These are phyloP conservation scores for Coenonympha glycerion DNA, from an alignment of 2,888 invertebrate genomes.

Conservation along the genomic window DNA sequence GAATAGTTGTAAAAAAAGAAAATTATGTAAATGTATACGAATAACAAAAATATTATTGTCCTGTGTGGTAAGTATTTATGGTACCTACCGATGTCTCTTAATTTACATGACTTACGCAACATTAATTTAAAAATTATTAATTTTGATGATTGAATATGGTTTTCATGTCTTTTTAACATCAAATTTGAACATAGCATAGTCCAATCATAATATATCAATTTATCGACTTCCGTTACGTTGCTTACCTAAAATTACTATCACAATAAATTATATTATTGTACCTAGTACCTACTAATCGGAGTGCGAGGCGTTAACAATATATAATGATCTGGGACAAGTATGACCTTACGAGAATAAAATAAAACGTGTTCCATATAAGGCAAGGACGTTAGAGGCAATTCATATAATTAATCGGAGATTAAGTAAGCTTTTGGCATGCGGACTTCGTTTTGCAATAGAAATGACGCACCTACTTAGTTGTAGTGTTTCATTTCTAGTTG, in stretches of 20 bases:
- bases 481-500: background rate
- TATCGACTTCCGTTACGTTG: no score
- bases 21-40: background rate
- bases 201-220: no score
- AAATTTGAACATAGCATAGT: no score
- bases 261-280: background rate
- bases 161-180: no score
- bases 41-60: no score
- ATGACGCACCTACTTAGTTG: background rate
- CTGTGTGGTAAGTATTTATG: background rate
- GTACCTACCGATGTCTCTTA: no score
- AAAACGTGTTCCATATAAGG: slow-evolving; percentile 27
- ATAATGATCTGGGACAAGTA: slow-evolving; percentile 19
- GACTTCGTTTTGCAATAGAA: slow-evolving; percentile 7
- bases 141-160: no score
- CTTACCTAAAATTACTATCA: no score
- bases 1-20: background rate
- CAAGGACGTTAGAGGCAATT: slow-evolving; percentile 29
- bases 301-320: background rate
- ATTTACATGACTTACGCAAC: background rate
- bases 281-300: background rate
- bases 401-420: slow-evolving; percentile 16
- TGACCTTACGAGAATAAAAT: slow-evolving; percentile 24
- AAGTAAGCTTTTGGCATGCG: slow-evolving; percentile 11
- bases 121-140: no score